These are phyloP conservation scores for Hydrozoanthus gracilis DNA, from an alignment of 92 coral and sea anemone species.

Conservation along the genomic window DNA sequence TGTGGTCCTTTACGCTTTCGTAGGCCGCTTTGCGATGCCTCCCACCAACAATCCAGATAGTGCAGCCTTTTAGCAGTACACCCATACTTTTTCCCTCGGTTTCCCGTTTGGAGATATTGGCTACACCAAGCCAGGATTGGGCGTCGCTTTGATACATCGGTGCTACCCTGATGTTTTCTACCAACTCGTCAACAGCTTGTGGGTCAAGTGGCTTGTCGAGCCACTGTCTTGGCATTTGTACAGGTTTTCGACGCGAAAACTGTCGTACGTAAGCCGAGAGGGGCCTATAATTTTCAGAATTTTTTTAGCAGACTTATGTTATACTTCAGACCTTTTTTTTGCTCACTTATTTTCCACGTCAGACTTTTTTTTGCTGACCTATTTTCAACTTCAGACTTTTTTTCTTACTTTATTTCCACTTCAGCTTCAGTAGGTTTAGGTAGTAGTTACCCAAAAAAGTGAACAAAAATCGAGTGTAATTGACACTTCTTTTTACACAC, in stretches of 20 bases:
- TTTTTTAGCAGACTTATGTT: no score
- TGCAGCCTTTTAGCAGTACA: slow-evolving; percentile 33
- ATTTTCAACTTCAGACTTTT: no score
- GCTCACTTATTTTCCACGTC: no score
- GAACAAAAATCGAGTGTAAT: background rate
- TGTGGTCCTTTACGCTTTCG: slow-evolving; percentile 28
- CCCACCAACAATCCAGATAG: slow-evolving; percentile 48
- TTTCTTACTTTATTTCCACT: no score
- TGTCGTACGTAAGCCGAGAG: background rate
- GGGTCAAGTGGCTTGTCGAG: slow-evolving; percentile 52
- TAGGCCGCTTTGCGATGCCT: slow-evolving; percentile 58
- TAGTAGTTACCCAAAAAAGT: background rate
- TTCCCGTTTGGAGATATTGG: slow-evolving; percentile 31
- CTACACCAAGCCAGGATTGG: slow-evolving; percentile 57
- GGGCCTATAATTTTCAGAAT: no score
- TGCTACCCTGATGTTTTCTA: background rate
- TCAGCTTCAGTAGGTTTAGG: background rate
- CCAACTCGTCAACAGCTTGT: slow-evolving; percentile 38
- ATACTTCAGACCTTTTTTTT: no score
- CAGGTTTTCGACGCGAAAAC: slow-evolving; percentile 13
- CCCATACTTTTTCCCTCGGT: slow-evolving; percentile 8
- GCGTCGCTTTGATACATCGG: slow-evolving; percentile 17
- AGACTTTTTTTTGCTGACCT: no score
- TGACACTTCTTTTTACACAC: slow-evolving; percentile 11
- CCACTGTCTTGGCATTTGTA: slow-evolving; percentile 43